phyloP scores from a whole-genome alignment of 2,113 vertebrate species.

The Neotragus moschatus region DNA sequence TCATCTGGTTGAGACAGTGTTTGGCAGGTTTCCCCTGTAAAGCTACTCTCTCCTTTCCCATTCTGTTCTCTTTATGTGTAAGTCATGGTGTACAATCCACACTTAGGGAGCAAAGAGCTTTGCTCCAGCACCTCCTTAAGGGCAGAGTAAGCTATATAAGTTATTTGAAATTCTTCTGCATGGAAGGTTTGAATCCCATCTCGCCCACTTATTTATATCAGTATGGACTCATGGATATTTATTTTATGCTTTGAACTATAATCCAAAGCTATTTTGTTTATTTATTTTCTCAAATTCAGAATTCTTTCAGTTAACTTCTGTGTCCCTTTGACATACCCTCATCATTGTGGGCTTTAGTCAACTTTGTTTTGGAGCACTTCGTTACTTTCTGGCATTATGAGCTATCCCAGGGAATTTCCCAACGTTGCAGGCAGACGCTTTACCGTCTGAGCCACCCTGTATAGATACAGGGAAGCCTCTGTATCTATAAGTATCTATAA shows the following conservation, averaged over 20 bases:
- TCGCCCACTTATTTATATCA: neutral
- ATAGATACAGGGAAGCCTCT: too few species aligned
- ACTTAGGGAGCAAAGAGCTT: neutral
- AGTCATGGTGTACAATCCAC: neutral
- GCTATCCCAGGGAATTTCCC: neutral
- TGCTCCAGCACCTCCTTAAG: neutral
- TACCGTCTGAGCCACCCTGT: too few species aligned
- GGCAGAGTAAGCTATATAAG: neutral
- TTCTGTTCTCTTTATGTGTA: neutral
- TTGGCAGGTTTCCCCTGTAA: neutral
- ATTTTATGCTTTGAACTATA: neutral
- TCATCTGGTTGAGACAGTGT: neutral
- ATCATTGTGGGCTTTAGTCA: neutral
- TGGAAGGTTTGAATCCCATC: neutral
- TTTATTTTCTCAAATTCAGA: neutral
- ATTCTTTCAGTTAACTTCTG: neutral
- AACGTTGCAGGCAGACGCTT: too few species aligned
- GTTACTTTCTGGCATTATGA: neutral
- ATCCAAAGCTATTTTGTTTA: neutral
- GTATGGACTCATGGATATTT: neutral
- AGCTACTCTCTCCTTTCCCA: neutral
- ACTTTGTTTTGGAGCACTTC: neutral
- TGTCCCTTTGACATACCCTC: neutral
- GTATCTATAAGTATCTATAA: neutral
- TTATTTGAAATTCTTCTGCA: neutral